Base-by-base conservation (phyloP, 2,113 vertebrate genomes). In the Carettochelys insculpta region DNA sequence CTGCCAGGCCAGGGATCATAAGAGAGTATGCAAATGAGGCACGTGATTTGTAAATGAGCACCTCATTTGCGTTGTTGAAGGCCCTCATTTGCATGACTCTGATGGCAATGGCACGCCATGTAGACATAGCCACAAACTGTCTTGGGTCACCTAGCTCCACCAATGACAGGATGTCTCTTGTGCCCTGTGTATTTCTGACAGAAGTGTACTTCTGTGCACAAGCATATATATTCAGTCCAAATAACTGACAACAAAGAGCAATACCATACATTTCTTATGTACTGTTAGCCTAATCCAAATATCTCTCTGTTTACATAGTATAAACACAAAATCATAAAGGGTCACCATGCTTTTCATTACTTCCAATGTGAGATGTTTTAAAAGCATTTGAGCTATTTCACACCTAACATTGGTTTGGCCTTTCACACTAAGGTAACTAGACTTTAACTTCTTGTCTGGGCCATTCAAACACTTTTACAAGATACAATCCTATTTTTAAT, bases 391-490 rank as follows among this genome's bases (percentile, higher is more conserved):
- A 16, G 41, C 79, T 92, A 77, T 93, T 80, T 27, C n/a, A 91
- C 3, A 0, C 48, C 52, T 58, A 87, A 86, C 73, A 81, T 81
- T 93, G 89, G 71, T 78, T 93, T 93, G 87, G 83, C 89, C 94
- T 89, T 81, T 94, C 80, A 86, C 1, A 1, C 65, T 92, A 65
- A 76, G 91, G 90, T 89, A 89, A 94, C 86, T 58, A 58, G 31
- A 83, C 82, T 94, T 95, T 13, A 92, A 41, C 13, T 88, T 89
- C 86, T 92, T n/a, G 92, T 79, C 79, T 41, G 75, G 56, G 51
- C 47, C 16, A 77, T 12, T 58, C 47, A 65, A 78, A 85, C 5
- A 76, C 20, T 80, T 88, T 82, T 82, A 83, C 27, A 75, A 50
- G 47, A 77, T 87, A 79, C 48, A 94, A 82, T 82, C n/a, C 47